Conservation (phyloP, 2,113 vertebrate species). For the Hypocryptadius cinnamomeus region DNA sequence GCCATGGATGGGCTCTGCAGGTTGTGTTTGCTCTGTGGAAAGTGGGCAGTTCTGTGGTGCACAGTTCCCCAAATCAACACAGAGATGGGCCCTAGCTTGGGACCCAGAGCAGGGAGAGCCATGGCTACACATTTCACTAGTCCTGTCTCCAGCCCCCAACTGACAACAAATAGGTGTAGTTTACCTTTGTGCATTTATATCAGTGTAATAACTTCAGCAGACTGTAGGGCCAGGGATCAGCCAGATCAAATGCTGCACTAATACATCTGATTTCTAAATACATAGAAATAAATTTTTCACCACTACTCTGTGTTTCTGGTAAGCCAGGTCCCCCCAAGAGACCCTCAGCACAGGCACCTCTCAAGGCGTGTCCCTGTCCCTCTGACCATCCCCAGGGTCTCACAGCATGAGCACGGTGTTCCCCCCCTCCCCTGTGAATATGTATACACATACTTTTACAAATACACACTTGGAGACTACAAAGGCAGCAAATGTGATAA, state of each 20-base stretch:
- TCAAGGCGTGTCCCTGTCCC: neutral
- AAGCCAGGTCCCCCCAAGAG: neutral
- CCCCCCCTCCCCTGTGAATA: neutral
- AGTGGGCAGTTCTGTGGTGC: neutral
- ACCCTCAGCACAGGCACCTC: neutral
- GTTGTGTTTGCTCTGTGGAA: neutral
- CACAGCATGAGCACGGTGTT: neutral
- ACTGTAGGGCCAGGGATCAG: neutral
- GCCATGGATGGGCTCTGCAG: neutral
- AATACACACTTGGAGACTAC: neutral
- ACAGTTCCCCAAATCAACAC: neutral
- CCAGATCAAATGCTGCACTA: neutral
- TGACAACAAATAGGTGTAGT: neutral
- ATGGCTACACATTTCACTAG: neutral
- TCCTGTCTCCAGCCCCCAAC: neutral
- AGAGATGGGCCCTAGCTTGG: neutral
- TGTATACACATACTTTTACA: neutral
- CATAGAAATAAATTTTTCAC: neutral
- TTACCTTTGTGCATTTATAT: neutral
- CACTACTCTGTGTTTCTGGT: neutral
- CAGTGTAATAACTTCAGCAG: neutral
- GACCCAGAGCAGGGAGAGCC: neutral
- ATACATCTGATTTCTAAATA: neutral
- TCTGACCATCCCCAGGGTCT: neutral
- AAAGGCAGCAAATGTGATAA: slow-evolving; percentile 55